Evolutionary conservation across 2,797 vertebrate species (phyloP), one percentile per base, ranked within the genome.

Genomic region (Myotis findleyi): DNA sequence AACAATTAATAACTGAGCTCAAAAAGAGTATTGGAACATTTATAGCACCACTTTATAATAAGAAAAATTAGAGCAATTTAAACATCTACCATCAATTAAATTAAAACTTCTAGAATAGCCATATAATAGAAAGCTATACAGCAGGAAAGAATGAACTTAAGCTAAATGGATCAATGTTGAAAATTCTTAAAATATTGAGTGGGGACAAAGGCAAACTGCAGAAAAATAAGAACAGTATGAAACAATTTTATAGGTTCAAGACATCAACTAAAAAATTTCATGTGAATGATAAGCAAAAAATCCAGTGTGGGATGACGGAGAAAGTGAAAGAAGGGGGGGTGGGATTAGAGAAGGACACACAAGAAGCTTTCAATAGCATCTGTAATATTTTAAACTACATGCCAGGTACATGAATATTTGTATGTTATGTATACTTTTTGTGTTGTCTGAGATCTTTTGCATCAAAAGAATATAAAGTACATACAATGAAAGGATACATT

Each of bases 121-220:
- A 57, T 38, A 57, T 5, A 44, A 53, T 86, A 51, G 18, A 87
- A 92, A 71, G 95, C 53, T 81, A 89, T n/a, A 81, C 30, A 92
- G 38, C 20, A 88, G 47, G 16, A 83, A 97, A 95, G 80, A 93
- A 59, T 76, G 23, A 92, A 87, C 20, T 12, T 82, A 51, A 80
- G 33, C 25, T 91, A 94, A 89, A 59, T 38, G 16, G 47, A 59
- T 41, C 38, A 83, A 27, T 57, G 20, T 64, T 81, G 18, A 91
- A 94, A 93, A 96, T 33, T 27, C 36, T 91, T 91, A 53, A 85
- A 96, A 89, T 75, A 53, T 21, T 71, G 33, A 91, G 30, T 77
- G 33, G 87, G 36, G 30, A 23, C 91, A 69, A 95, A 93, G 68
- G 36, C 17, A 85, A 87, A 76, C 27, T 64, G 38, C 25, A 92